These are phyloP conservation scores for Myotis daubentonii DNA, from an alignment of 2,797 vertebrate species.

Conservation along the genomic window DNA sequence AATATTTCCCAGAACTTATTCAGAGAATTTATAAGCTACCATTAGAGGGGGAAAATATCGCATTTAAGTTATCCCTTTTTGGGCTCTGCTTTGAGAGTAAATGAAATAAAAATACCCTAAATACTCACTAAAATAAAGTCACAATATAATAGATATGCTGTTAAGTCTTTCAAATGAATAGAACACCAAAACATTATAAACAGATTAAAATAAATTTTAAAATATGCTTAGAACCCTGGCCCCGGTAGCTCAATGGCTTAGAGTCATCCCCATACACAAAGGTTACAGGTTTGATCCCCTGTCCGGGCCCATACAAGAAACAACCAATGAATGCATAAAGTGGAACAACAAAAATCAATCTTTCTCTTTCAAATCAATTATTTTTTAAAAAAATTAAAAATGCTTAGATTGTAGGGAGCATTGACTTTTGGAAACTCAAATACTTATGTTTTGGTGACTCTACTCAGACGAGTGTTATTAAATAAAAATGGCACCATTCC, in stretches of 20 bases:
- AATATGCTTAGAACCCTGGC: background rate
- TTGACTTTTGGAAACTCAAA: background rate
- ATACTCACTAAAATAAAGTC: background rate
- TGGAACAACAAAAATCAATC: background rate
- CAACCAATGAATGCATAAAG: background rate
- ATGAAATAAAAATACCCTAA: constrained; percentile 22
- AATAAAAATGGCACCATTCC: background rate
- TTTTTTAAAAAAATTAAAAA: background rate
- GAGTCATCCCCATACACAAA: background rate
- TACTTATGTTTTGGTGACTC: background rate
- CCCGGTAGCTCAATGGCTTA: background rate
- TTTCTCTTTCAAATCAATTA: background rate
- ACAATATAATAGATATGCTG: background rate
- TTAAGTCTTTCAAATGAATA: background rate
- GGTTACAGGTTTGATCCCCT: background rate
- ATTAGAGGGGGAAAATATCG: background rate
- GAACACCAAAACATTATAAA: background rate
- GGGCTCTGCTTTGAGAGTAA: background rate
- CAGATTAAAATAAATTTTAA: background rate
- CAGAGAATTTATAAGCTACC: background rate
- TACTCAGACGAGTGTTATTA: background rate
- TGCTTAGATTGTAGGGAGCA: background rate
- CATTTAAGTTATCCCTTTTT: background rate
- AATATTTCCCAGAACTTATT: background rate
- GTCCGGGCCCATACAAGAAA: background rate